Evolutionary conservation across 2,888 invertebrate species (phyloP).

Genomic region (Morpho deidamia): DNA sequence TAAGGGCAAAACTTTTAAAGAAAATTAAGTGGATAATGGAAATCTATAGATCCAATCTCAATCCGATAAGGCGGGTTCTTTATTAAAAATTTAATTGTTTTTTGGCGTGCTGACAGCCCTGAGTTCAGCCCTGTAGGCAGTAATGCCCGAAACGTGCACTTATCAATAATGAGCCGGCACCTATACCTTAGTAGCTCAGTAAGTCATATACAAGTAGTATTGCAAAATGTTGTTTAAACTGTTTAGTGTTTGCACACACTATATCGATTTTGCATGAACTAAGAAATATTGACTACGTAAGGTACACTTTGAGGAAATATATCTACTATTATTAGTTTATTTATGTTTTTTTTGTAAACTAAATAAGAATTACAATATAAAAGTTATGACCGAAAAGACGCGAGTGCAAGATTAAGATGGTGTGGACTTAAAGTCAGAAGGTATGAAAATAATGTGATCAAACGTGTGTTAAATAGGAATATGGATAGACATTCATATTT

Average conservation of each 20-base stretch:
- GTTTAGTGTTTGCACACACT: conserved; percentile 4
- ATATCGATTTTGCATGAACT: neutral
- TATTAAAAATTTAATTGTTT: neutral
- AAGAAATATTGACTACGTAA: too few relatives aligned
- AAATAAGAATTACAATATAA: too few relatives aligned
- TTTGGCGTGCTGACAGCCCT: neutral
- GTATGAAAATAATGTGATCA: neutral
- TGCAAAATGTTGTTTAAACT: conserved; percentile 13
- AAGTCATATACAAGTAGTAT: conserved; percentile 13
- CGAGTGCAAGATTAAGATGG: too few relatives aligned
- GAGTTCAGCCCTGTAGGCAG: conserved; percentile 3
- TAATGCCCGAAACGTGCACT: conserved; percentile 18
- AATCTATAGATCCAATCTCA: neutral
- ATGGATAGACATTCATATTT: too few relatives aligned
- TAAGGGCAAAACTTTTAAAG: too few relatives aligned
- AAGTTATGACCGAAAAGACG: too few relatives aligned
- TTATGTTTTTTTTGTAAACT: too few relatives aligned
- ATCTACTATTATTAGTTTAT: too few relatives aligned
- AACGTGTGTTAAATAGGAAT: neutral
- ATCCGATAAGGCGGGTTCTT: neutral
- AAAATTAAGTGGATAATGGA: too few relatives aligned
- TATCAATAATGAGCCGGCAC: conserved; percentile 18
- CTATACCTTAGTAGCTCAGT: conserved; percentile 13
- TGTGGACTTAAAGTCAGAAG: too few relatives aligned
- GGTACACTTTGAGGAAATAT: too few relatives aligned